phyloP scores from a whole-genome alignment of 1,140 invertebrate genomes.

The Listronotus oregonensis region DNA sequence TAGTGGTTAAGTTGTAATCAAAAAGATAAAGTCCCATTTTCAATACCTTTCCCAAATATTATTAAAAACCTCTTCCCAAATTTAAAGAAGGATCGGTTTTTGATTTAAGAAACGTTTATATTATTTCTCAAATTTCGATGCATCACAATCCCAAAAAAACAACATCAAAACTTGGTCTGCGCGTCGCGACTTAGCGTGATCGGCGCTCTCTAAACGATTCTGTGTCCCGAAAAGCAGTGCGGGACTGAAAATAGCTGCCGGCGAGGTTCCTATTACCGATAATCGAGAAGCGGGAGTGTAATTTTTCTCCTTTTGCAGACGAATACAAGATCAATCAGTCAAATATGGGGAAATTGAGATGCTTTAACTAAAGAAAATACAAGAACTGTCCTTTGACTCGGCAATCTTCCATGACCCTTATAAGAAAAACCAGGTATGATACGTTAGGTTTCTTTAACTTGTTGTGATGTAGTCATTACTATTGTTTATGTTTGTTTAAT shows the following conservation, averaged over 20 bases:
- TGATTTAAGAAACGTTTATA: too few relatives aligned
- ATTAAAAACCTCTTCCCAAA: too few relatives aligned
- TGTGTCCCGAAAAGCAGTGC: constrained; percentile 32
- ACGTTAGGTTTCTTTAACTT: too few relatives aligned
- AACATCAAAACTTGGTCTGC: constrained; percentile 31
- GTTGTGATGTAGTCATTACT: too few relatives aligned
- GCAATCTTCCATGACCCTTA: too few relatives aligned
- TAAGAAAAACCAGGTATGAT: too few relatives aligned
- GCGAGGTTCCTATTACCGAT: constrained; percentile 33
- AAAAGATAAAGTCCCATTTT: too few relatives aligned
- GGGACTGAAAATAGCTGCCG: constrained; percentile 33
- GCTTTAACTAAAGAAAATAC: neutral
- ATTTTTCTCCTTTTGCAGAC: constrained; percentile 25
- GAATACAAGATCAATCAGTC: neutral
- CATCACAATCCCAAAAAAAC: constrained; percentile 22
- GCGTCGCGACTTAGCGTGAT: constrained; percentile 7
- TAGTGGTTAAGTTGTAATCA: too few relatives aligned
- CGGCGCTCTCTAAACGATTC: constrained; percentile 1
- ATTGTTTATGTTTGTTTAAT: too few relatives aligned
- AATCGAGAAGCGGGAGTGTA: constrained; percentile 30
- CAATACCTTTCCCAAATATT: too few relatives aligned
- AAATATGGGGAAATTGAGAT: neutral
- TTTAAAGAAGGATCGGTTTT: too few relatives aligned
- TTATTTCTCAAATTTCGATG: constrained; percentile 26
- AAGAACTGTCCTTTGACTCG: neutral